Percentiles rank a stretch among this genome's conserved stretches.
These are phyloP conservation scores for Promerops cafer DNA, from an alignment of 2,113 vertebrate genomes.

Conservation along the genomic window DNA sequence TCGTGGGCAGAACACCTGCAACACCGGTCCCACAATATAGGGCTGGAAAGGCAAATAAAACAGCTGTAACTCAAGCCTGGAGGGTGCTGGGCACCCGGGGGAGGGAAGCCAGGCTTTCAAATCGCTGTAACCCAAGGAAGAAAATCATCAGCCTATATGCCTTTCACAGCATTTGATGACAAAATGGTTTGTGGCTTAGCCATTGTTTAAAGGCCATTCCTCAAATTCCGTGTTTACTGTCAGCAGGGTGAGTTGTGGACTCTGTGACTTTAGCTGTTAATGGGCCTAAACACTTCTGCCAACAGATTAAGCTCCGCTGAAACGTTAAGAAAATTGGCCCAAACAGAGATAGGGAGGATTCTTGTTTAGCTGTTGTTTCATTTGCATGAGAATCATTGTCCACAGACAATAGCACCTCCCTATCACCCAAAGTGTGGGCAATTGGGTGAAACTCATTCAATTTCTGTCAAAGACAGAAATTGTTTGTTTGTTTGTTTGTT, in stretches of 20 bases:
- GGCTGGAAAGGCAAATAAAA: constrained; percentile 55
- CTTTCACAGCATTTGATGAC: constrained; percentile 66
- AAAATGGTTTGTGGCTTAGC: constrained; percentile 70
- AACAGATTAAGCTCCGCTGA: constrained; percentile 80
- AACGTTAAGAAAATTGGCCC: constrained; percentile 78
- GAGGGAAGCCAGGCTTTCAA: constrained; percentile 2
- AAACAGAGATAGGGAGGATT: constrained; percentile 70
- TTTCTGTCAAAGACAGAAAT: constrained; percentile 34
- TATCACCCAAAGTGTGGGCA: constrained; percentile 36
- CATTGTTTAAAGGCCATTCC: constrained; percentile 75
- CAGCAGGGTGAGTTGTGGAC: constrained; percentile 74
- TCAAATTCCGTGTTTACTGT: constrained; percentile 79
- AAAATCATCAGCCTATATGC: constrained; percentile 43
- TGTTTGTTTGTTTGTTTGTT: constrained; percentile 31
- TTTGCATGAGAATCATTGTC: constrained; percentile 62
- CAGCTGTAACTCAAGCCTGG: constrained; percentile 38
- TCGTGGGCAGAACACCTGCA: constrained; percentile 37
- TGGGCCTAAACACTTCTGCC: constrained; percentile 81
- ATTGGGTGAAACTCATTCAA: constrained; percentile 39
- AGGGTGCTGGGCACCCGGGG: neutral
- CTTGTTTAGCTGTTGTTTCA: constrained; percentile 65
- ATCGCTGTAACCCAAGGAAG: constrained; percentile 49
- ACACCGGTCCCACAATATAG: constrained; percentile 30
- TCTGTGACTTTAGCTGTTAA: constrained; percentile 82
- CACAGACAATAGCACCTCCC: constrained; percentile 62